Percentiles rank a stretch among this genome's conserved stretches.
These are phyloP conservation scores for Hyposoter dolosus DNA, from an alignment of 2,888 invertebrate species.

Conservation along the genomic window DNA sequence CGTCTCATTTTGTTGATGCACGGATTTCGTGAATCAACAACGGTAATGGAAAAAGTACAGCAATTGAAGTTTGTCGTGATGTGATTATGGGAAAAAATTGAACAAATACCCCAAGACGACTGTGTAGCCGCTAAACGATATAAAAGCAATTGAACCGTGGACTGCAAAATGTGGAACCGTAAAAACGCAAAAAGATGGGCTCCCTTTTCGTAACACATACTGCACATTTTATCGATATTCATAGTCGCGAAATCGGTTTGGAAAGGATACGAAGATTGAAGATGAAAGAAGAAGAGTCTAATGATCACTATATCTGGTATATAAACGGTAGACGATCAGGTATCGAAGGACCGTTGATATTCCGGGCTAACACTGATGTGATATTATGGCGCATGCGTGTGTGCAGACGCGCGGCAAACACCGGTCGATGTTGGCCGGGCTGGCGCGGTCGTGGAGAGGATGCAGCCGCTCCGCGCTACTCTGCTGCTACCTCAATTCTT, in stretches of 20 bases:
- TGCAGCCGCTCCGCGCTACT: constrained; percentile 58
- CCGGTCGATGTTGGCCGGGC: constrained; percentile 84
- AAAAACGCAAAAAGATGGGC: too few species aligned
- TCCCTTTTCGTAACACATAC: too few species aligned
- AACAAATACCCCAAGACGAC: constrained; percentile 72
- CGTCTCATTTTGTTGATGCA: constrained; percentile 22
- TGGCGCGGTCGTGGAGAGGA: constrained; percentile 76
- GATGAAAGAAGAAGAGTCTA: constrained; percentile 17
- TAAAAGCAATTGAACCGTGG: constrained; percentile 19
- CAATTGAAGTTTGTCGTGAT: constrained; percentile 40
- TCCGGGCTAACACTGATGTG: constrained; percentile 79
- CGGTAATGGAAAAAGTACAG: constrained; percentile 21
- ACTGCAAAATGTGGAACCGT: not conserved
- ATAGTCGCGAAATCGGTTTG: not conserved
- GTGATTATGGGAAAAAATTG: constrained; percentile 73
- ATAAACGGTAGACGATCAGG: constrained; percentile 23
- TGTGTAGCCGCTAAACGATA: constrained; percentile 39
- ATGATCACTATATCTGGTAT: constrained; percentile 11
- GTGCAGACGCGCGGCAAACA: constrained; percentile 70
- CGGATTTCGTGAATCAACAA: constrained; percentile 7
- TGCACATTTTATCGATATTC: too few species aligned
- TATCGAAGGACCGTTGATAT: constrained; percentile 75
- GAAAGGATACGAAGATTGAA: constrained; percentile 16
- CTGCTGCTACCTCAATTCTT: constrained; percentile 74
- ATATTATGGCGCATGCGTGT: constrained; percentile 73